phyloP scores from a whole-genome alignment of 2,113 vertebrate genomes.

The Abramis brama region DNA sequence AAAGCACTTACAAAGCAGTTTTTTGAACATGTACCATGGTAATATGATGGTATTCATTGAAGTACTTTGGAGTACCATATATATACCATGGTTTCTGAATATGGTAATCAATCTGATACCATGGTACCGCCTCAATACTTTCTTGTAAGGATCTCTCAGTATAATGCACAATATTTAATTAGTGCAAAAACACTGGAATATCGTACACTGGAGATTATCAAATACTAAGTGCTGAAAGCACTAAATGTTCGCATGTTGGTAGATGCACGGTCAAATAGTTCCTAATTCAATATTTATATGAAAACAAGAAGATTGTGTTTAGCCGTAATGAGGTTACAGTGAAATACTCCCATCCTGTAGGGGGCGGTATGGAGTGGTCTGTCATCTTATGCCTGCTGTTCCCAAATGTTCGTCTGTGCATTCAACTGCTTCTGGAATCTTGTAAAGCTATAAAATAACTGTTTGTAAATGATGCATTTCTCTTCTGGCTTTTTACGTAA shows the following conservation, averaged over 20 bases:
- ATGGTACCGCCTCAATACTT: slow-evolving; percentile 17
- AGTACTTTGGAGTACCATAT: slow-evolving; percentile 8
- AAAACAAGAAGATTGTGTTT: slow-evolving; percentile 48
- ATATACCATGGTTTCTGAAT: slow-evolving; percentile 1
- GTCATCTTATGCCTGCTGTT: slow-evolving; percentile 30
- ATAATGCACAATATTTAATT: slow-evolving; percentile 15
- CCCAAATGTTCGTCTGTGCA: slow-evolving; percentile 46
- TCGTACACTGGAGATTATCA: slow-evolving; percentile 50
- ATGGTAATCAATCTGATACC: slow-evolving; percentile 14
- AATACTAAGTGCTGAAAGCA: slow-evolving; percentile 10
- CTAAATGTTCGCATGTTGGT: slow-evolving; percentile 45
- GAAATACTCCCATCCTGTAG: slow-evolving; percentile 33
- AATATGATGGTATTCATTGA: slow-evolving; percentile 8
- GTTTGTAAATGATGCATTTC: slow-evolving; percentile 62
- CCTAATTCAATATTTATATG: slow-evolving; percentile 58
- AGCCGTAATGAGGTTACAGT: not conserved
- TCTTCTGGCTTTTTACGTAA: slow-evolving; percentile 75
- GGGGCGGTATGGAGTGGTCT: slow-evolving; percentile 43
- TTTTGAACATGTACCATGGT: slow-evolving; percentile 16
- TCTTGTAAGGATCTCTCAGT: not conserved
- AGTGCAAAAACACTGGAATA: slow-evolving; percentile 36
- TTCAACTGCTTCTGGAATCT: slow-evolving; percentile 61
- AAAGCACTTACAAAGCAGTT: slow-evolving; percentile 31
- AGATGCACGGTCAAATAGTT: slow-evolving; percentile 59
- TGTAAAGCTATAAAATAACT: slow-evolving; percentile 67